phyloP scores from a whole-genome alignment of 2,888 invertebrate species.

The Calameuta pallipes region DNA sequence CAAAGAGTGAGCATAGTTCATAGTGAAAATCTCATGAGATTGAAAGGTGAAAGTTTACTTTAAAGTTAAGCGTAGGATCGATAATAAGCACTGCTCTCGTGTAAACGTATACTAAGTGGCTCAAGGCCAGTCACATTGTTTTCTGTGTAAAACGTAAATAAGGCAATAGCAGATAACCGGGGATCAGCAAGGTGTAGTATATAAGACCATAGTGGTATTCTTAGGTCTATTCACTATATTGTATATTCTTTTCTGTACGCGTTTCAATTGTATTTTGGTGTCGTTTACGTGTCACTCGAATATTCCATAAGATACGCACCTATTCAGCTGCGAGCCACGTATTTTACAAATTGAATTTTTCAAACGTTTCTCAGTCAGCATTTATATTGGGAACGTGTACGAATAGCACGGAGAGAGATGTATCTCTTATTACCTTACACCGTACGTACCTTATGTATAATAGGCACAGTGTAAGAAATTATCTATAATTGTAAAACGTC shows the following conservation, averaged over 20 bases:
- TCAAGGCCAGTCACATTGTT: constrained; percentile 48
- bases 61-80: constrained; percentile 38
- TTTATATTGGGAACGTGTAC: background rate
- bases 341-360: background rate
- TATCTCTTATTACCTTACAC: background rate
- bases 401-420: background rate
- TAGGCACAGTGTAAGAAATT: background rate
- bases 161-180: constrained; percentile 6
- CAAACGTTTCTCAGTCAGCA: background rate
- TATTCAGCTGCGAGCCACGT: background rate
- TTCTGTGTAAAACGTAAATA: constrained; percentile 12
- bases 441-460: background rate
- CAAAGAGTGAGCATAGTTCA: background rate
- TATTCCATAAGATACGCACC: background rate
- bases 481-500: background rate
- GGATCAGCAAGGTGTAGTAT: background rate
- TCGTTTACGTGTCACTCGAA: background rate
- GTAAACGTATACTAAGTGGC: constrained; percentile 38
- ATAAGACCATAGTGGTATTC: background rate
- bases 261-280: background rate
- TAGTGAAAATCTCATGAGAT: constrained; percentile 31
- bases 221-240: background rate
- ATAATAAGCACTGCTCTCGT: constrained; percentile 30
- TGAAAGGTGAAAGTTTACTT: constrained; percentile 42
- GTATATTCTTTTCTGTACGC: background rate